Conservation (phyloP, 2,797 vertebrate species). For the Cryptoprocta ferox region DNA sequence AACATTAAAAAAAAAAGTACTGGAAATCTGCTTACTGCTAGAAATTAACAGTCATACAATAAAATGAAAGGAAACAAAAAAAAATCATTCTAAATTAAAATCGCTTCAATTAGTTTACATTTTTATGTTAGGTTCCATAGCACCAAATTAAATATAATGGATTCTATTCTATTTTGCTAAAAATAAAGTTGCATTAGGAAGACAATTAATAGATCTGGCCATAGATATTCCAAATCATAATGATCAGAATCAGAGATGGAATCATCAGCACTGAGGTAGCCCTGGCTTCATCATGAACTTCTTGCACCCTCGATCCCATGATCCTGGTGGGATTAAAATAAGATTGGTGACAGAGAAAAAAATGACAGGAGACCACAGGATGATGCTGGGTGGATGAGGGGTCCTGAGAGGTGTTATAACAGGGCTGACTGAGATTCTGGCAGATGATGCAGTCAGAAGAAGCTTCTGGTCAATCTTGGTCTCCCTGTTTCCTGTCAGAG, state of each 20-base stretch:
- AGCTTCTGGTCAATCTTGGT: not conserved
- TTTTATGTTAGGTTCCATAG: not conserved
- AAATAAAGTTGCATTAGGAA: not conserved
- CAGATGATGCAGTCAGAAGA: not conserved
- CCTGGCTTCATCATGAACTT: no score
- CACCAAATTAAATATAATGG: slow-evolving; percentile 38
- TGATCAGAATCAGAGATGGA: not conserved
- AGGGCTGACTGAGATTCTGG: not conserved
- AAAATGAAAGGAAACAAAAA: slow-evolving; percentile 28
- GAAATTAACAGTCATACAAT: slow-evolving; percentile 11
- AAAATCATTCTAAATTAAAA: slow-evolving; percentile 70
- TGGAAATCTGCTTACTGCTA: not conserved
- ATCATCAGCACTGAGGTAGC: not conserved
- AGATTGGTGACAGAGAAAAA: not conserved
- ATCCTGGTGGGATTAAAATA: not conserved
- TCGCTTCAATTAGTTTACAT: slow-evolving; percentile 31
- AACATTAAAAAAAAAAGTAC: not conserved
- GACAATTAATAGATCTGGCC: not conserved
- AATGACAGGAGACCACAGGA: not conserved
- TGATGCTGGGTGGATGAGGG: not conserved
- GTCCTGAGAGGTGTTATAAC: not conserved
- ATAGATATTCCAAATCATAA: not conserved
- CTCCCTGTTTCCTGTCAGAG: not conserved
- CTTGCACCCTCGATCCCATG: not conserved
- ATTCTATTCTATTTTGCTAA: slow-evolving; percentile 53